A percentile compares a stretch with the other conserved stretches of the same genome.
These are phyloP conservation scores for Centropyge bicolor DNA, from an alignment of 2,797 vertebrate genomes.

Conservation along the genomic window DNA sequence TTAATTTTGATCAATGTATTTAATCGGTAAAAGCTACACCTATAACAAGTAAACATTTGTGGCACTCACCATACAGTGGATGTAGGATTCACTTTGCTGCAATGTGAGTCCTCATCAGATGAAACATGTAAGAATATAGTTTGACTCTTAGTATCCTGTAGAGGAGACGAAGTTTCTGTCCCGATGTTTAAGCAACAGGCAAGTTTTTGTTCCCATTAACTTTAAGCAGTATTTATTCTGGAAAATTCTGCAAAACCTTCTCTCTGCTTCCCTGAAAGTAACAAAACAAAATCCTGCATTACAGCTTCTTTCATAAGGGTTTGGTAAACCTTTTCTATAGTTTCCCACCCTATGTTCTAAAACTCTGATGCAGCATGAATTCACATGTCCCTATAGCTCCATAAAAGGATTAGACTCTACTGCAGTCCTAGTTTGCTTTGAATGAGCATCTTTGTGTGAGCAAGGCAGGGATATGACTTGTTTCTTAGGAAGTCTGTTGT, in stretches of 20 bases:
- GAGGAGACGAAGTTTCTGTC: not conserved
- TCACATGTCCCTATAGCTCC: slow-evolving; percentile 52
- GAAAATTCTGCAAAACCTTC: not conserved
- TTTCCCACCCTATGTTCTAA: slow-evolving; percentile 51
- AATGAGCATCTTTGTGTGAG: slow-evolving; percentile 76
- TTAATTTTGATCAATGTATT: not conserved
- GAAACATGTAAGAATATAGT: not conserved
- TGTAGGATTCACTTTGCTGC: slow-evolving; percentile 7
- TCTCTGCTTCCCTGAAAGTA: slow-evolving; percentile 6
- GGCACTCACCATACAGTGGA: slow-evolving; percentile 63
- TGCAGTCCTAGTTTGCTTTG: slow-evolving; percentile 50
- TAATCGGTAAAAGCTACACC: not conserved
- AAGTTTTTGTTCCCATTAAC: slow-evolving; percentile 6
- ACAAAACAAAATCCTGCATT: not conserved
- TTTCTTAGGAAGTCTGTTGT: slow-evolving; percentile 49
- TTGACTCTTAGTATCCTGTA: not conserved
- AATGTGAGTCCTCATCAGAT: slow-evolving; percentile 17
- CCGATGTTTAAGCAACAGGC: not conserved
- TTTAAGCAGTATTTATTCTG: not conserved
- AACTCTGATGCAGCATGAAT: slow-evolving; percentile 33
- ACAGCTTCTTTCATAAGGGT: not conserved
- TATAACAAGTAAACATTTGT: not conserved
- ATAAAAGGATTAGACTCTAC: slow-evolving; percentile 44
- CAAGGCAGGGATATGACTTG: slow-evolving; percentile 25
- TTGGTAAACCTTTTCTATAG: slow-evolving; percentile 11